Evolutionary conservation across 2,888 invertebrate species (phyloP), one percentile per base, ranked within the genome.

Genomic region (Dascillus cervinus): DNA sequence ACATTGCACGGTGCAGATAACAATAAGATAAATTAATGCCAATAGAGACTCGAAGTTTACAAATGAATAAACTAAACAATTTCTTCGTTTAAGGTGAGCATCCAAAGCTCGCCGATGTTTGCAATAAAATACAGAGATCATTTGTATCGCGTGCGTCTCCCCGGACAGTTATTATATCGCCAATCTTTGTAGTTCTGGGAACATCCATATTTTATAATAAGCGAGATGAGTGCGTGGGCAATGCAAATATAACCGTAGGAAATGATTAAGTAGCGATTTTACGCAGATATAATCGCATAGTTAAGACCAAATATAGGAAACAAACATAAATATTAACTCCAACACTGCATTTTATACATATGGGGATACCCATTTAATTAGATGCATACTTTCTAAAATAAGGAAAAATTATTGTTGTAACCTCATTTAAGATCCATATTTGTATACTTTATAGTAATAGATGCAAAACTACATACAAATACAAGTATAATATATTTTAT

Each of bases 321-420:
- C 38, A 24, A 40, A 44, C 42, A 44, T 44, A 46, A 49, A 42
- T 42, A 43, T 42, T 36, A 37, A 37, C 38, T 42, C 39, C 41
- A 26, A 39, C 43, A 40, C 38, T 43, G 43, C 44, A 41, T 46
- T 40, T 40, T 38, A 43, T 47, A 48, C 50, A 52, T 50, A 53
- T 49, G 46, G 41, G n/a, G n/a, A n/a, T n/a, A n/a, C n/a, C n/a
- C 44, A 41, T 53, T 53, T 54, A 55, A 55, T 55, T 54, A 52
- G 49, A 46, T 43, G 36, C 38, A 41, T 50, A 45, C 55, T 55
- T 55, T 55, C 55, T 52, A 52, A 49, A 49, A 33, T 45, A 48
- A 46, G 42, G 41, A 44, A 47, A 52, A 49, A 51, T 44, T 36
- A 39, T 30, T 33, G 28, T 37, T 28, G 39, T 44, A 43, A 32